A percentile compares a stretch with the other conserved stretches of the same genome.
phyloP scores from a whole-genome alignment of 2,888 invertebrate species.

The Liopterus haemorrhoidalis region DNA sequence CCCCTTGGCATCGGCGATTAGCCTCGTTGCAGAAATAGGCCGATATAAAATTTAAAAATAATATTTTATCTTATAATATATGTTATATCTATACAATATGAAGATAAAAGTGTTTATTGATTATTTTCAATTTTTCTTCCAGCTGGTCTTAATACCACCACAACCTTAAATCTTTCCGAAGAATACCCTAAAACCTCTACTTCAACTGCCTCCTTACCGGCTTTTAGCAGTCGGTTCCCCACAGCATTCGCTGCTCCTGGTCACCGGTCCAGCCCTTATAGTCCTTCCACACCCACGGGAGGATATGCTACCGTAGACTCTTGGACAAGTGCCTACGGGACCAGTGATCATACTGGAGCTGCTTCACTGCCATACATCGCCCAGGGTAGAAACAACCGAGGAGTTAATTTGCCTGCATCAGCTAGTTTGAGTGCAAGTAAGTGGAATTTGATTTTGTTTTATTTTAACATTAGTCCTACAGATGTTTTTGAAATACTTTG shows the following conservation, averaged over 20 bases:
- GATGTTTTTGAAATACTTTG: not conserved
- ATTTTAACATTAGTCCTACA: not conserved
- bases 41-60: no score
- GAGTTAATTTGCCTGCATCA: constrained; percentile 52
- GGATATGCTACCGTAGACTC: constrained; percentile 14
- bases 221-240: constrained; percentile 39
- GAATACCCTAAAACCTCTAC: constrained; percentile 18
- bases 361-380: constrained; percentile 10
- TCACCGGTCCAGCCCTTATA: constrained; percentile 15
- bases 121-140: not conserved
- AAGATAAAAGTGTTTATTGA: no score
- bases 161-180: constrained; percentile 5
- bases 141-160: constrained; percentile 16
- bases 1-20: no score
- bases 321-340: constrained; percentile 14
- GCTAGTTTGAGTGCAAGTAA: constrained; percentile 68
- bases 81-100: no score
- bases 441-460: constrained; percentile 40
- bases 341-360: constrained; percentile 10
- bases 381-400: not conserved
- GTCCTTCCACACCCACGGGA: constrained; percentile 4
- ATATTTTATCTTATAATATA: no score
- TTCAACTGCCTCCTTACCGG: constrained; percentile 37
- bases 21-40: no score
- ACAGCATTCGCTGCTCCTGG: constrained; percentile 27